A percentile compares a stretch with the other conserved stretches of the same genome.
Conservation (phyloP, 2,113 vertebrate genomes). For the Neotoma lepida region DNA sequence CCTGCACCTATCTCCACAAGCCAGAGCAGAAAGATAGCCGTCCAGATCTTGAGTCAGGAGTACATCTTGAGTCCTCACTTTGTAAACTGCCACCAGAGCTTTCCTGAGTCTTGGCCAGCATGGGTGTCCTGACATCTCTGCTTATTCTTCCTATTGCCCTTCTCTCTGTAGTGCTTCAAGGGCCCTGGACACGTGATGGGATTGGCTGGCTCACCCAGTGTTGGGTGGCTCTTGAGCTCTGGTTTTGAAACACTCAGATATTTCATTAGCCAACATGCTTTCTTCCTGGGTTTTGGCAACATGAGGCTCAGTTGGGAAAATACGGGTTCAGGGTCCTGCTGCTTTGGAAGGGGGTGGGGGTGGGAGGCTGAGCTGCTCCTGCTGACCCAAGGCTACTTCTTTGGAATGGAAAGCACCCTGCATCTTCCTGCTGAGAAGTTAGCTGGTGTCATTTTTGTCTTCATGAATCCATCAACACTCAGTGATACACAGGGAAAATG, state of each 20-base stretch:
- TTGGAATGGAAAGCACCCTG: conserved; percentile 45
- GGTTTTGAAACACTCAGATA: not conserved
- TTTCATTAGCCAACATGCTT: not conserved
- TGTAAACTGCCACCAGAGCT: not conserved
- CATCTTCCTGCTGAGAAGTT: not conserved
- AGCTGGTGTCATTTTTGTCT: conserved; percentile 24
- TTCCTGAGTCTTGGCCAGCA: not conserved
- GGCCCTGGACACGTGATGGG: no score
- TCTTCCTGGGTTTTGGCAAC: not conserved
- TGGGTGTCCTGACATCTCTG: no score
- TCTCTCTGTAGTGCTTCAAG: not conserved
- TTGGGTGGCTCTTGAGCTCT: not conserved
- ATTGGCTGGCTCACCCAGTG: not conserved
- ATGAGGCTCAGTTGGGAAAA: not conserved
- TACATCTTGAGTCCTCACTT: not conserved
- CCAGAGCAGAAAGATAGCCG: not conserved
- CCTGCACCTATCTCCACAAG: not conserved
- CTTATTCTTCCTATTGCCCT: not conserved
- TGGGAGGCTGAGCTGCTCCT: not conserved
- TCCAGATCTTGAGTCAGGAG: not conserved
- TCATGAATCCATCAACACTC: conserved; percentile 41
- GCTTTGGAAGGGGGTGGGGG: not conserved
- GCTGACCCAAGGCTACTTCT: not conserved
- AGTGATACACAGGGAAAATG: conserved; percentile 68
- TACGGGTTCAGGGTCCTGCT: conserved; percentile 19